Base-by-base conservation (phyloP, 2,113 vertebrate genomes). In the Amphilophus citrinellus region DNA sequence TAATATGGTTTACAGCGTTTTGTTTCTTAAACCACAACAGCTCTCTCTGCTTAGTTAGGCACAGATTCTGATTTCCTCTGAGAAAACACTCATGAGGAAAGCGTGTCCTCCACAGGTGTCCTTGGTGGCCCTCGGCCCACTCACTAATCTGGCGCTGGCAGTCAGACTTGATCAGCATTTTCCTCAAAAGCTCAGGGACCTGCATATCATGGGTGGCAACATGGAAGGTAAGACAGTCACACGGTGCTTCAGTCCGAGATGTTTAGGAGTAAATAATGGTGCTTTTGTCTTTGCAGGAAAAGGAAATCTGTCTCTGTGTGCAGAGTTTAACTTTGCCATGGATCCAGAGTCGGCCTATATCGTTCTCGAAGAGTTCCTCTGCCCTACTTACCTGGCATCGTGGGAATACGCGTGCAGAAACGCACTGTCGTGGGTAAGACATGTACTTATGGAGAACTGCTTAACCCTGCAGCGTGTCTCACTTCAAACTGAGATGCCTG, bases 181-280 rank as follows among this genome's bases (percentile, higher is more conserved):
- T 37, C 93, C 95, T 7, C 62, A 93, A 24, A 96, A 96, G 68
- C 93, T 96, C 44, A 95, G 94, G 79, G 91, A 95, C 15, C 66
- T 96, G 63, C 95, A 93, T 79, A 95, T 97, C 18, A 96, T 97
- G 96, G 96, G 96, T 0, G 96, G 96, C 42, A 97, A 96, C 86
- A 96, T 94, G 93, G 96, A 97, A 92, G 96, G 96, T 96, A 89
- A 78, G 0, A 15, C 14, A 8, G 5, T 6, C 2, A 7, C 7
- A 7, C 3, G 20, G 59, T 1, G 59, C 27, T 63, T 24, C 4
- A 37, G 4, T 71, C 5, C 7, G 4, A 57, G 27, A 5, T 0
- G 0, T 76, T 17, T 6, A 30, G 8, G 3, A 7, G 27, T 42
- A 1, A 73, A 6, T 17, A 58, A 62, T 10, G 37, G 2, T 44